Evolutionary conservation across 2,113 vertebrate species (phyloP), one percentile per base, ranked within the genome.

Genomic region (Chloropsis hardwickii): DNA sequence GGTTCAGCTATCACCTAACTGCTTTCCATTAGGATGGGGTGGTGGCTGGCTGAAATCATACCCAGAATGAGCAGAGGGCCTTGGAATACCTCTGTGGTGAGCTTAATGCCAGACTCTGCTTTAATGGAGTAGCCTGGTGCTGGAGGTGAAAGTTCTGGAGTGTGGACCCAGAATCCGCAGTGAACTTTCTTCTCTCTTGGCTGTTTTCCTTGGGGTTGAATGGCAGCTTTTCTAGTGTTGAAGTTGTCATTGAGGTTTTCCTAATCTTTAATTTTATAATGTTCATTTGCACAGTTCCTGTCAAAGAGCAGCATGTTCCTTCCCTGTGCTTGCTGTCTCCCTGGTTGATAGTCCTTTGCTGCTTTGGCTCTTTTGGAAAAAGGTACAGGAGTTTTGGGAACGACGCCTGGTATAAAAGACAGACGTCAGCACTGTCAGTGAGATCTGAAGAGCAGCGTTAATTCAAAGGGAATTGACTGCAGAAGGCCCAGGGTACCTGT

Each of bases 261-360:
- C 58, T 72, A 25, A 42, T 73, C 85, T 95, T 93, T 74, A 78
- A 78, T 91, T 94, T 83, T 72, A 5, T 23, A 35, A 77, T 27
- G 40, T 79, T 96, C 77, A 64, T 97, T 93, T 91, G 80, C 37
- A 48, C 60, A 47, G 61, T 65, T 90, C 35, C 39, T 79, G 57
- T 82, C 77, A 92, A 87, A 93, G 97, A 95, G 86, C 93, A 95
- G 81, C 79, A 71, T 2, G 10, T 90, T 93, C 81, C 64, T 79
- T 83, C 78, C 56, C 65, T 69, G 65, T 72, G 88, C 74, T 81
- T 4, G 0, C 66, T 74, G 62, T 94, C 62, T 96, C 74, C 56
- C 44, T 0, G 1, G 42, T 87, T 96, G 91, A 93, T 77, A 85
- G 92, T 62, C 82, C 45, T 87, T 79, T 56, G 77, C 62, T 82